phyloP scores from a whole-genome alignment of 2,113 vertebrate genomes.

The Galeopterus variegatus region DNA sequence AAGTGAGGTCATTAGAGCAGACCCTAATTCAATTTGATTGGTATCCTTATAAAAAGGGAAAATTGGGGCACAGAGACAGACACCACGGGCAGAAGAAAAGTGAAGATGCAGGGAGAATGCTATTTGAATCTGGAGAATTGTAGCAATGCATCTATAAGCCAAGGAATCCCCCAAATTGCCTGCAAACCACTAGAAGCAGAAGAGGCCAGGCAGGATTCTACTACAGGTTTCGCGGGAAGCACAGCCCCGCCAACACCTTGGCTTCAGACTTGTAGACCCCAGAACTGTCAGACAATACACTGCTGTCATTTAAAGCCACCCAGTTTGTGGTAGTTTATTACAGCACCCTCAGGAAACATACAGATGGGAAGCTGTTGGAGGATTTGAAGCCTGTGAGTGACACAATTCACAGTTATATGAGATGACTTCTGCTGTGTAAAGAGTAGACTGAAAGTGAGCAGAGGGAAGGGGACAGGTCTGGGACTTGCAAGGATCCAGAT shows the following conservation, averaged over 20 bases:
- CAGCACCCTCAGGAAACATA: background rate
- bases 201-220: background rate
- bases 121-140: rapidly evolving
- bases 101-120: rapidly evolving
- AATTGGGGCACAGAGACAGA: background rate
- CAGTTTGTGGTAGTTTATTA: background rate
- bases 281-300: background rate
- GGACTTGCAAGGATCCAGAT: background rate
- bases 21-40: background rate
- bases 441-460: background rate
- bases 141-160: rapidly evolving
- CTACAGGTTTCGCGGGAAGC: background rate
- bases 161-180: background rate
- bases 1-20: background rate
- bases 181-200: background rate
- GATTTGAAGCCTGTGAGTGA: background rate
- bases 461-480: background rate
- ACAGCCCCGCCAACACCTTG: background rate
- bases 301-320: background rate
- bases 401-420: background rate
- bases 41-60: background rate
- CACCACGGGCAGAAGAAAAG: rapidly evolving
- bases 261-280: background rate
- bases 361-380: background rate
- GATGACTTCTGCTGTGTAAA: background rate